Evolutionary conservation across 35 echinoderm and acorn worm species (phyloP).

Genomic region (Ptychodera flava): DNA sequence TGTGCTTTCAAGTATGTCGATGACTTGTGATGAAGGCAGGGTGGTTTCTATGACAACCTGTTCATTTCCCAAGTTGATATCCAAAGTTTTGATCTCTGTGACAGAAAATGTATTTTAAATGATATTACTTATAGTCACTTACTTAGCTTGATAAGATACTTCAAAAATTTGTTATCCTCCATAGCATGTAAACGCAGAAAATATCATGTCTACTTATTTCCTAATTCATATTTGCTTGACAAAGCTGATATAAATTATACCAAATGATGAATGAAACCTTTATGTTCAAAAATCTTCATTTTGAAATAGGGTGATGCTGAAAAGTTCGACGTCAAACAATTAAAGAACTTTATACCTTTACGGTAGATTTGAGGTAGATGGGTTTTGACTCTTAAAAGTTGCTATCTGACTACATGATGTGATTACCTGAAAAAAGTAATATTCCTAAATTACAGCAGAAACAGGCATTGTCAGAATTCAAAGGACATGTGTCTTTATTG

Average conservation of each 20-base stretch:
- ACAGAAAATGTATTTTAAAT: slow-evolving; percentile 15
- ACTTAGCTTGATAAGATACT: background rate
- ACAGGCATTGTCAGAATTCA: too few relatives aligned
- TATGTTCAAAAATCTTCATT: background rate
- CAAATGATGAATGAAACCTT: background rate
- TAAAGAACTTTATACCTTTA: too few relatives aligned
- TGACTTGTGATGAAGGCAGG: slow-evolving; percentile 47
- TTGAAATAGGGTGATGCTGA: too few relatives aligned
- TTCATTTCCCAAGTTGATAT: slow-evolving; percentile 60
- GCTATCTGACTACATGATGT: too few relatives aligned
- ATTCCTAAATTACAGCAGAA: too few relatives aligned
- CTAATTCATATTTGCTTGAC: background rate
- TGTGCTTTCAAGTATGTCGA: slow-evolving; percentile 62
- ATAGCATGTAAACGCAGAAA: background rate
- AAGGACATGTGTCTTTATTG: too few relatives aligned
- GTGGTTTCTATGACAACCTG: slow-evolving; percentile 62
- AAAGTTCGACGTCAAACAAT: too few relatives aligned
- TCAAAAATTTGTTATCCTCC: background rate
- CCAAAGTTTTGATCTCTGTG: slow-evolving; percentile 50
- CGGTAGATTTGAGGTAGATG: too few relatives aligned
- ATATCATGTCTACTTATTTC: background rate
- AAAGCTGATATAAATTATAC: background rate
- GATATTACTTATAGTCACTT: background rate
- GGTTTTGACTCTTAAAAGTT: too few relatives aligned
- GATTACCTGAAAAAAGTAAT: too few relatives aligned